Base-by-base conservation (phyloP, 2,113 vertebrate genomes). In the Cheilinus undulatus region DNA sequence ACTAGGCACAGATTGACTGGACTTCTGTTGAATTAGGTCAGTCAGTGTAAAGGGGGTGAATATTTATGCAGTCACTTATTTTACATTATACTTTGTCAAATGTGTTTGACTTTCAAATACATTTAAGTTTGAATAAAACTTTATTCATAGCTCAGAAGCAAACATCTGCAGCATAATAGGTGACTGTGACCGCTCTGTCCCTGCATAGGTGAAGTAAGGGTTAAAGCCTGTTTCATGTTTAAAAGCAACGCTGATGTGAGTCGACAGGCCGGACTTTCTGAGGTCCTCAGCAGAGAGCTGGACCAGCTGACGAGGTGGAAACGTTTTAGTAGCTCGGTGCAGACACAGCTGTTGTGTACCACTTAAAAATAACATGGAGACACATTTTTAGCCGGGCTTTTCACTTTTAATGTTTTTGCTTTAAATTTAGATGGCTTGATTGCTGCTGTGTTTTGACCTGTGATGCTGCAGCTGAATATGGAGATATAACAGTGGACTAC, bases 291-390 rank as follows among this genome's bases (percentile, higher is more conserved):
- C 81, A 42, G 59, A 67, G 59, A 49, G 43, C 62, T 23, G 4
- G 46, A 50, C 65, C 77, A 73, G 85, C 83, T 82, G 82, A 77
- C 50, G 38, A 59, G 60, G 54, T 50, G 69, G 46, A 82, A 86
- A 79, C 36, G 28, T 54, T 75, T 78, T 62, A 81, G 67, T 80
- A 69, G 26, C 84, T 67, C 53, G 38, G 69, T 42, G 62, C 61
- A 70, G 15, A 69, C 60, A 17, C 76, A 80, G 82, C 82, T 81
- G 70, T 48, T 66, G 53, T 80, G 59, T 54, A 43, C 14, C 52
- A 42, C 69, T 69, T 42, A 71, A 46, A 40, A 70, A 57, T 53
- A 72, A 40, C 62, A n/a, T 45, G 17, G 23, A 63, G 59, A 59
- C 22, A 28, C 66, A 38, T n/a, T n/a, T 49, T 30, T 26, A 58